These are phyloP conservation scores for Hyperoplus immaculatus DNA, from an alignment of 2,797 vertebrate genomes.

Conservation along the genomic window DNA sequence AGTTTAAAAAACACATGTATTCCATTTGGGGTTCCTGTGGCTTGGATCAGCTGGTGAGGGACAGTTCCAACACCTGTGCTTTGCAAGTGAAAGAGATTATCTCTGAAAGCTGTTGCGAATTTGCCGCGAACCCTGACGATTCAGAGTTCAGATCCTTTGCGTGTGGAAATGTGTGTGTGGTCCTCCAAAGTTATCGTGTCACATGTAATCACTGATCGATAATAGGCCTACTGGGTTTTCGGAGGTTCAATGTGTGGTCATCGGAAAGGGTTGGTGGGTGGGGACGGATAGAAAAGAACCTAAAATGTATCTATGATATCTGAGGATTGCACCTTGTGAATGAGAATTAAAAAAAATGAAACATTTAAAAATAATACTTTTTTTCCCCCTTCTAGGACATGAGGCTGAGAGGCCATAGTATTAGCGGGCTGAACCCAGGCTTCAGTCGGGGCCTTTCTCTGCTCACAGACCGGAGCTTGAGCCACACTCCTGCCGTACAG, in stretches of 20 bases:
- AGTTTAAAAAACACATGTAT: constrained; percentile 79
- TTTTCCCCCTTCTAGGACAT: constrained; percentile 70
- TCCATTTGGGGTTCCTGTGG: constrained; percentile 78
- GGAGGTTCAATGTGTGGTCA: too few species aligned
- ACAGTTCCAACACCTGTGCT: constrained; percentile 68
- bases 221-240: too few species aligned
- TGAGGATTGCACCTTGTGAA: too few species aligned
- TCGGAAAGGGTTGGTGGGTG: too few species aligned
- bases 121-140: constrained; percentile 8
- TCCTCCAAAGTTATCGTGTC: not conserved
- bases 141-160: constrained; percentile 29
- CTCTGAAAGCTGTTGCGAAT: constrained; percentile 37
- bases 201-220: constrained; percentile 31
- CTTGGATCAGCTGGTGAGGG: constrained; percentile 63
- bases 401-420: constrained; percentile 63
- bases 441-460: constrained; percentile 78
- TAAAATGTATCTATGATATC: too few species aligned
- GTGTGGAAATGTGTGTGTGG: constrained; percentile 17
- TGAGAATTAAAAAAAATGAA: too few species aligned
- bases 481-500: constrained; percentile 68
- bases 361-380: too few species aligned
- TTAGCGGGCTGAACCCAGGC: constrained; percentile 62
- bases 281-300: too few species aligned
- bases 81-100: constrained; percentile 34
- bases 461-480: constrained; percentile 76